Percentiles rank a stretch among this genome's conserved stretches.
Evolutionary conservation across 2,888 invertebrate species (phyloP).

Genomic region (Gandaritis pyraliata): DNA sequence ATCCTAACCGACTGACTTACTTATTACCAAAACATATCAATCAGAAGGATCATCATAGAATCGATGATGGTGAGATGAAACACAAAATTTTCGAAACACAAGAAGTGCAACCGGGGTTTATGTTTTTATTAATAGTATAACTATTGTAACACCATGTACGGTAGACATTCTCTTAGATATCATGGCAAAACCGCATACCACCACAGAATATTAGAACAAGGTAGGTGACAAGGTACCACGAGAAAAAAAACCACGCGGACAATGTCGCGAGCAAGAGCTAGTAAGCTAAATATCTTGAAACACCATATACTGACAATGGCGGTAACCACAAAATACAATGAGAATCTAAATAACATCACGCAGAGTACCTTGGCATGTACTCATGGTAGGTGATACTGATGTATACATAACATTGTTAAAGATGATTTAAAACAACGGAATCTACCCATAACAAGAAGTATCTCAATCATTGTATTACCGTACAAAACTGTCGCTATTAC

Average conservation of each 20-base stretch:
- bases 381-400: background rate
- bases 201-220: no score
- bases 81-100: background rate
- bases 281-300: background rate
- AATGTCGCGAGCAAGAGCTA: background rate
- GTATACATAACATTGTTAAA: background rate
- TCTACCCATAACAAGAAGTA: conserved; percentile 1
- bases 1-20: background rate
- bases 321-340: background rate
- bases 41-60: background rate
- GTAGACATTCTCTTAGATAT: background rate
- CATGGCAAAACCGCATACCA: no score
- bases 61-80: no score
- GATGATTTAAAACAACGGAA: conserved; percentile 5
- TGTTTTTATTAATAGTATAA: background rate
- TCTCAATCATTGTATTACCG: conserved; percentile 14
- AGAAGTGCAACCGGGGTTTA: background rate
- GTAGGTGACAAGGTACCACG: no score
- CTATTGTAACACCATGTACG: background rate
- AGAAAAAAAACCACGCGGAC: background rate
- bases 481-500: conserved; percentile 10
- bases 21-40: background rate
- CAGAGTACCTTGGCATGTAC: background rate
- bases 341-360: background rate
- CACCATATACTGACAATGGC: background rate